phyloP scores from a whole-genome alignment of 1,140 invertebrate species.

The Ectropis grisescens region DNA sequence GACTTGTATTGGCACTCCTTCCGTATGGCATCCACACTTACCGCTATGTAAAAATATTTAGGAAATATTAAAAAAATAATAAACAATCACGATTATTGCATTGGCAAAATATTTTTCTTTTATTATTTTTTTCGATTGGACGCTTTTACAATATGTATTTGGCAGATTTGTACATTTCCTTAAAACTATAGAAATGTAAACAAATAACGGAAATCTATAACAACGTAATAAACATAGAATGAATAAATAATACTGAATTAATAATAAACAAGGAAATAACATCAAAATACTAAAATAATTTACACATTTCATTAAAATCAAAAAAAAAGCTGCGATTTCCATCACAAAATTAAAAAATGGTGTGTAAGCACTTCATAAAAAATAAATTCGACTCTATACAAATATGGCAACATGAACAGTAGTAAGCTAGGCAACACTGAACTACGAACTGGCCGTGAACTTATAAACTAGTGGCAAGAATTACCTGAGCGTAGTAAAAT shows the following conservation, averaged over 20 bases:
- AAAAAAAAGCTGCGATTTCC: too few relatives aligned
- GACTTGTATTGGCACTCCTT: conserved; percentile 46
- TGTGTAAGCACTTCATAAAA: too few relatives aligned
- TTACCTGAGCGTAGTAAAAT: conserved; percentile 22
- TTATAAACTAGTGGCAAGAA: conserved; percentile 48
- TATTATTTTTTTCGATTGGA: conserved; percentile 25
- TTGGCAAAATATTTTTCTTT: conserved; percentile 23
- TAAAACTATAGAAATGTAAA: conserved; percentile 6
- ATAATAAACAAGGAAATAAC: conserved; percentile 3
- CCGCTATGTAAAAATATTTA: conserved; percentile 21
- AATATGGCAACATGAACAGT: too few relatives aligned
- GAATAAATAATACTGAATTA: conserved; percentile 21
- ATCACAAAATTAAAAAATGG: too few relatives aligned
- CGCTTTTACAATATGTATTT: conserved; percentile 19
- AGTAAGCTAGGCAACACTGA: too few relatives aligned
- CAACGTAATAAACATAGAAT: conserved; percentile 6
- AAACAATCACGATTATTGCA: conserved; percentile 9
- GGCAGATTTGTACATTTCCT: conserved; percentile 20
- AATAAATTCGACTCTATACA: too few relatives aligned
- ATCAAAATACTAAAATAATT: not conserved
- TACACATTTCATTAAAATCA: not conserved
- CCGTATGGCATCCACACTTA: conserved; percentile 23
- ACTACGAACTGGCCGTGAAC: conserved; percentile 5
- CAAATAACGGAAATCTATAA: conserved; percentile 11
- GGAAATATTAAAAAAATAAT: conserved; percentile 22